Percentiles rank a stretch among this genome's conserved stretches.
Evolutionary conservation across 64 coral and sea anemone species (phyloP).

Genomic region (Porites lutea): DNA sequence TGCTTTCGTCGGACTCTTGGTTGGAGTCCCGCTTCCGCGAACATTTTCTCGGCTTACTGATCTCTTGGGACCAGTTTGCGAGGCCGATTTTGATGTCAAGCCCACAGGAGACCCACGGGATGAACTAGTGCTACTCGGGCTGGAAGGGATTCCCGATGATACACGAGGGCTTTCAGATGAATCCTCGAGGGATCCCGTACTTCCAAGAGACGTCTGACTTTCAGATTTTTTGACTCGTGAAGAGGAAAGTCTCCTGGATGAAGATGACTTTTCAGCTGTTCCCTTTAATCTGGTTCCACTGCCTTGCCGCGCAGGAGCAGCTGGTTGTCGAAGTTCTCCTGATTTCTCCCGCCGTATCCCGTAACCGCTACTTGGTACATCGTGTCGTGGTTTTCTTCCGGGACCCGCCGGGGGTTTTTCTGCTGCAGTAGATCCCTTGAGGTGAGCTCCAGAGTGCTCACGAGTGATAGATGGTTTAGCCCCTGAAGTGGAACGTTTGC

Average conservation of each 20-base stretch:
- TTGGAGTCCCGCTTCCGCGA: background rate
- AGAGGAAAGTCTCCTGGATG: slow-evolving; percentile 36
- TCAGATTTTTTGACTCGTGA: slow-evolving; percentile 40
- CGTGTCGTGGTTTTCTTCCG: slow-evolving; percentile 61
- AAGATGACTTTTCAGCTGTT: slow-evolving; percentile 41
- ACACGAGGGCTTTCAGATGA: slow-evolving; percentile 28
- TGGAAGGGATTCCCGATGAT: slow-evolving; percentile 29
- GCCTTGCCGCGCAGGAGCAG: slow-evolving; percentile 58
- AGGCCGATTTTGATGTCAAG: background rate
- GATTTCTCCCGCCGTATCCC: slow-evolving; percentile 89
- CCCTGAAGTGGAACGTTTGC: slow-evolving; percentile 24
- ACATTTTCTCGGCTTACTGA: slow-evolving; percentile 46
- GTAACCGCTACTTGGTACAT: slow-evolving; percentile 80
- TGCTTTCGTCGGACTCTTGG: slow-evolving; percentile 12
- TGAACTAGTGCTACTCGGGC: background rate
- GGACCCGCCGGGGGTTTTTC: slow-evolving; percentile 38
- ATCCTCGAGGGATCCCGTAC: slow-evolving; percentile 75
- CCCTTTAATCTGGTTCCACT: slow-evolving; percentile 71
- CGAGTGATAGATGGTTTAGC: slow-evolving; percentile 36
- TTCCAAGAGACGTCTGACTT: slow-evolving; percentile 83
- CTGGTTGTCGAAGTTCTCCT: slow-evolving; percentile 49
- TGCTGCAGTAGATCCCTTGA: slow-evolving; percentile 17
- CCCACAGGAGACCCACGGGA: slow-evolving; percentile 18
- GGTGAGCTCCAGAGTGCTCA: slow-evolving; percentile 17
- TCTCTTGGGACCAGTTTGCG: slow-evolving; percentile 11